Conservation (phyloP, 2,797 vertebrate genomes). For the Chromis chromis region DNA sequence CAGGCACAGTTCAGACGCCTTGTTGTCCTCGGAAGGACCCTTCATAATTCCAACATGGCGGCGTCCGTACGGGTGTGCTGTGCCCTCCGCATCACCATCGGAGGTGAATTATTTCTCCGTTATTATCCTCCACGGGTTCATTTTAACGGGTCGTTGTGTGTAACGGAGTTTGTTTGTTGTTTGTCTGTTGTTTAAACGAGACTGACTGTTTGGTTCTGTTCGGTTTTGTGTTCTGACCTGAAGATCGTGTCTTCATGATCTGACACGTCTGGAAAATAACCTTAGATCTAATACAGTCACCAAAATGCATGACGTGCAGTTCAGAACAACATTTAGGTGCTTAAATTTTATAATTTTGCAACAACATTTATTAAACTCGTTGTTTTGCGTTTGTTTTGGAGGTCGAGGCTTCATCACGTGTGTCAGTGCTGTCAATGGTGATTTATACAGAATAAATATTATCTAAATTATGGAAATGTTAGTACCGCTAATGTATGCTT, state of each 20-base stretch:
- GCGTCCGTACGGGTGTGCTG: constrained; percentile 67
- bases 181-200: accelerated
- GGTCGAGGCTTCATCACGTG: no score
- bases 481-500: background rate
- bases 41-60: constrained; percentile 72
- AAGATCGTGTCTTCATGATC: background rate
- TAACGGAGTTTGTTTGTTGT: background rate
- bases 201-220: accelerated
- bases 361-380: no score
- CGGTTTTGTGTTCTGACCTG: background rate
- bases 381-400: no score
- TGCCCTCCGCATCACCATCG: constrained; percentile 70
- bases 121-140: background rate
- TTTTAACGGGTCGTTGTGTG: accelerated
- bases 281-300: background rate
- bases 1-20: constrained; percentile 60
- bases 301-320: accelerated
- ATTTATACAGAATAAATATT: no score
- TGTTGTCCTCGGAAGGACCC: constrained; percentile 64
- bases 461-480: background rate
- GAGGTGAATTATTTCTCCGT: constrained; percentile 60
- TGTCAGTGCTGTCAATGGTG: no score
- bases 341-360: background rate
- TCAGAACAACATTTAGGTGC: background rate
- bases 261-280: background rate